Evolutionary conservation across 2,888 invertebrate species (phyloP).

Genomic region (Ellobium chinense): DNA sequence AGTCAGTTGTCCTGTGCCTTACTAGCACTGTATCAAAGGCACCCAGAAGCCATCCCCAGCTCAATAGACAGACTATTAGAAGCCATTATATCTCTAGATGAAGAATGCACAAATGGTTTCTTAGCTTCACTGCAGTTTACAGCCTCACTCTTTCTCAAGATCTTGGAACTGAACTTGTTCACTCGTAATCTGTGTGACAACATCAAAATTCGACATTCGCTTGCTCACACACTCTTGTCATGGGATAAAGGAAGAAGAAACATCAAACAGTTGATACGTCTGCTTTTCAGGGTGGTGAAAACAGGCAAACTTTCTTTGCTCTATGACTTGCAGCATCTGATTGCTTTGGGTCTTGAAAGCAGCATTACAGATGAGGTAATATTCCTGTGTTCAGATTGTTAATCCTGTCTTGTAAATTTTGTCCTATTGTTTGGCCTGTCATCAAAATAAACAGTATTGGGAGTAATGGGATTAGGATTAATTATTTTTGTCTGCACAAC

Average conservation of each 20-base stretch:
- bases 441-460: too few species aligned
- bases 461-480: too few species aligned
- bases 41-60: neutral
- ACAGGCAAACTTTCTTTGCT: neutral
- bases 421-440: too few species aligned
- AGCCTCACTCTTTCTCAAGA: neutral
- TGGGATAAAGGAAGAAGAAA: neutral
- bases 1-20: neutral
- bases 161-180: neutral
- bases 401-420: too few species aligned
- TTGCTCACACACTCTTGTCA: neutral
- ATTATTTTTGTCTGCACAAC: too few species aligned
- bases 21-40: neutral
- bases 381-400: too few species aligned
- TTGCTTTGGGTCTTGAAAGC: neutral
- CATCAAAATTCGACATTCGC: constrained; percentile 1
- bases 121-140: neutral
- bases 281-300: neutral
- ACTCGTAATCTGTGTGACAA: neutral
- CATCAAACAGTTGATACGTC: neutral
- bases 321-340: neutral
- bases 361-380: neutral
- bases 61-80: neutral
- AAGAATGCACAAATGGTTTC: too few species aligned
- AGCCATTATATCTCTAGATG: neutral